phyloP scores from a whole-genome alignment of 2,888 invertebrate genomes.

The Cremastinae sp. region DNA sequence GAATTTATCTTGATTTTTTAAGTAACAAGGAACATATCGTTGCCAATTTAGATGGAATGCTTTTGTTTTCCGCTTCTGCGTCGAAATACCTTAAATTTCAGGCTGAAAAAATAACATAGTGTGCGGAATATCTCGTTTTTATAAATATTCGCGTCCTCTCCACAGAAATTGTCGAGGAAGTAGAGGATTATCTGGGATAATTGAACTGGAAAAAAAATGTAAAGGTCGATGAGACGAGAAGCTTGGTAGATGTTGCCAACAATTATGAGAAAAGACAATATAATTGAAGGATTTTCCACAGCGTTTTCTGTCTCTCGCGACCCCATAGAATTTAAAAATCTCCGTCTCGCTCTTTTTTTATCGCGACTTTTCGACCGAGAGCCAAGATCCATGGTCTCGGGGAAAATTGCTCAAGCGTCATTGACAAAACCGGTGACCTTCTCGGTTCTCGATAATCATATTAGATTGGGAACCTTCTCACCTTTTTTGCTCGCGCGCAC shows the following conservation, averaged over 20 bases:
- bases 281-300: constrained; percentile 66
- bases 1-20: too few relatives aligned
- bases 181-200: too few relatives aligned
- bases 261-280: constrained; percentile 10
- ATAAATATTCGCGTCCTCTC: too few relatives aligned
- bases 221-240: constrained; percentile 42
- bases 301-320: constrained; percentile 47
- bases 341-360: constrained; percentile 10
- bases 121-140: too few relatives aligned
- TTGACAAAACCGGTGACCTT: constrained; percentile 55
- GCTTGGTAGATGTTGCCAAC: constrained; percentile 7
- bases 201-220: too few relatives aligned
- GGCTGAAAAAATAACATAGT: too few relatives aligned
- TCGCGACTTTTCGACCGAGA: constrained; percentile 1
- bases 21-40: too few relatives aligned
- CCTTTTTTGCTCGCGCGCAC: neutral
- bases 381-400: constrained; percentile 37
- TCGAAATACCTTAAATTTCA: too few relatives aligned
- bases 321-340: constrained; percentile 36
- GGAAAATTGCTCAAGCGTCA: constrained; percentile 45
- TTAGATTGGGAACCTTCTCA: constrained; percentile 13
- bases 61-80: too few relatives aligned
- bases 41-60: too few relatives aligned
- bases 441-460: constrained; percentile 26
- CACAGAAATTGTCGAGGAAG: too few relatives aligned